Percentiles rank a stretch among this genome's conserved stretches.
Evolutionary conservation across 2,113 vertebrate species (phyloP).

Genomic region (Apeltes quadracus): DNA sequence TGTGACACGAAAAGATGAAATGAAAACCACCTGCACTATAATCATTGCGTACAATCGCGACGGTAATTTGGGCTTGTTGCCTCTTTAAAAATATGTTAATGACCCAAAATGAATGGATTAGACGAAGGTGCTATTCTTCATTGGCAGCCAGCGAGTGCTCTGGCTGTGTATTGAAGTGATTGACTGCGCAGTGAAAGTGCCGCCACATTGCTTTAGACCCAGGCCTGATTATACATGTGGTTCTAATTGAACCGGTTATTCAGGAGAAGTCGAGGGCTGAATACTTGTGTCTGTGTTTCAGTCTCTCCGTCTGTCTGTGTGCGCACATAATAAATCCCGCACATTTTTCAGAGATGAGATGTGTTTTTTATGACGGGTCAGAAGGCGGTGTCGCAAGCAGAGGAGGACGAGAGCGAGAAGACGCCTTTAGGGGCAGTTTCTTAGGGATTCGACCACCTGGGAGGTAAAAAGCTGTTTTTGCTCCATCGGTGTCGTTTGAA

Average conservation of each 20-base stretch:
- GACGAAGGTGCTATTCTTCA: constrained; percentile 32
- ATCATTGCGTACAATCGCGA: not conserved
- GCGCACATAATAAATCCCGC: constrained; percentile 66
- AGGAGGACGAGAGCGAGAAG: constrained; percentile 3
- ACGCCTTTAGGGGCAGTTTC: not conserved
- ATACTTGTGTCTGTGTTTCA: constrained; percentile 44
- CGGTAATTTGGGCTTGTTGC: constrained; percentile 1
- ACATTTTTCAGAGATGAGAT: constrained; percentile 73
- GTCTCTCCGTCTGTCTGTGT: constrained; percentile 35
- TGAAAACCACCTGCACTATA: constrained; percentile 3
- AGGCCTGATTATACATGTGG: constrained; percentile 82
- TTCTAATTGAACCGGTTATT: constrained; percentile 84
- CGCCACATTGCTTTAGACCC: constrained; percentile 63
- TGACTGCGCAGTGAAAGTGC: constrained; percentile 58
- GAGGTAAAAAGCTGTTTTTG: constrained; percentile 12
- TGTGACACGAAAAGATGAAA: constrained; percentile 10
- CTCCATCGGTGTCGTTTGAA: constrained; percentile 33
- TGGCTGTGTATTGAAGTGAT: constrained; percentile 53
- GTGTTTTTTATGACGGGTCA: constrained; percentile 58
- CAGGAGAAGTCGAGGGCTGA: constrained; percentile 60
- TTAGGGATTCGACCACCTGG: constrained; percentile 54
- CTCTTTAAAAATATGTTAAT: constrained; percentile 40
- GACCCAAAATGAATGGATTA: constrained; percentile 42
- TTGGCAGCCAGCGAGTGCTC: constrained; percentile 31
- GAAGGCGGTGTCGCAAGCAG: constrained; percentile 51